These are phyloP conservation scores for Tichodroma muraria DNA, from an alignment of 2,113 vertebrate species.

Conservation along the genomic window DNA sequence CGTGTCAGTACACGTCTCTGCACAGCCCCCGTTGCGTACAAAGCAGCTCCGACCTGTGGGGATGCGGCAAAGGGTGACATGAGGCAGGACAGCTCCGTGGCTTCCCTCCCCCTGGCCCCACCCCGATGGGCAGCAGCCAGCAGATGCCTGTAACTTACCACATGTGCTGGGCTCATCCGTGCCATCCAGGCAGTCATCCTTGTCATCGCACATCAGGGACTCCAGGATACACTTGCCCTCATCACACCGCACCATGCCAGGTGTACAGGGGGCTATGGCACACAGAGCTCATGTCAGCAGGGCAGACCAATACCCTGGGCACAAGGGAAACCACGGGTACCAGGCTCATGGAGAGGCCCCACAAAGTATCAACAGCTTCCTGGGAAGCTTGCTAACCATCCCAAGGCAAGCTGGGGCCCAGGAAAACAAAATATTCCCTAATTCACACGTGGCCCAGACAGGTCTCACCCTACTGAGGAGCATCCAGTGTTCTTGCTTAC, in stretches of 20 bases:
- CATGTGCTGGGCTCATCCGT: conserved; percentile 61
- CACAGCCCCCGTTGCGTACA: conserved; percentile 78
- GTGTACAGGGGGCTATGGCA: conserved; percentile 52
- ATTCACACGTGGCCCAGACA: background rate
- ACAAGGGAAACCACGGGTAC: background rate
- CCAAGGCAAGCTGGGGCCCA: background rate
- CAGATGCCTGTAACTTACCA: background rate
- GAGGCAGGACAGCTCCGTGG: background rate
- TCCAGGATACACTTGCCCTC: conserved; percentile 66
- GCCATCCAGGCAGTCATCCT: conserved; percentile 63
- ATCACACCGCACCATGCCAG: conserved; percentile 51
- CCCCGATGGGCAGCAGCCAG: rapidly evolving
- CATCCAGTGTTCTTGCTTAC: background rate
- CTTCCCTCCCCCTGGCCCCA: background rate
- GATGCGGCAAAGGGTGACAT: background rate
- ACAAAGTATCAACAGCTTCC: background rate
- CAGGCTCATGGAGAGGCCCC: background rate
- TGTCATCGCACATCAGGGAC: conserved; percentile 62
- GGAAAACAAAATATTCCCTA: background rate
- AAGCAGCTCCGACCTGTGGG: conserved; percentile 76
- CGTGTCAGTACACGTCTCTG: conserved; percentile 70
- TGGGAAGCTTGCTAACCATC: background rate
- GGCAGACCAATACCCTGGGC: background rate
- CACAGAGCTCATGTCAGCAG: background rate
- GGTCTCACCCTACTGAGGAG: background rate